phyloP scores from a whole-genome alignment of 2,113 vertebrate species.

The Chionis minor region DNA sequence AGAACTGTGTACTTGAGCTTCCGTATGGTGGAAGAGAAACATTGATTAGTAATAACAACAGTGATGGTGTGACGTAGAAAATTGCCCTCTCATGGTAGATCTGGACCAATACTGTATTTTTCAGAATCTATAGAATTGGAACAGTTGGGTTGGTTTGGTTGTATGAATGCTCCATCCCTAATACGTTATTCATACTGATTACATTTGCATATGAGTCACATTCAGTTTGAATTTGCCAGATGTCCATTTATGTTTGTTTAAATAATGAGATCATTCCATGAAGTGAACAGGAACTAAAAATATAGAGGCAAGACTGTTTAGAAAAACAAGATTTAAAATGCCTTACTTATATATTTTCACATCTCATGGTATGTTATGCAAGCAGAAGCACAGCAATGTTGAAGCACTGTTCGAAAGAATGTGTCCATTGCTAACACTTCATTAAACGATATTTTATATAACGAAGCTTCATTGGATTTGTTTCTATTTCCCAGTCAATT shows the following conservation, averaged over 20 bases:
- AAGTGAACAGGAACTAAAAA: conserved; percentile 32
- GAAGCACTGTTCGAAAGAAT: not conserved
- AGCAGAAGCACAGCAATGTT: not conserved
- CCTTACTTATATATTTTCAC: not conserved
- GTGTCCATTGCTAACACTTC: not conserved
- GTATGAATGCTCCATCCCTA: not conserved
- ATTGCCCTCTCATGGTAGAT: not conserved
- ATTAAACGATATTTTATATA: not conserved
- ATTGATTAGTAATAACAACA: not conserved
- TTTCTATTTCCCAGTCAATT: not conserved
- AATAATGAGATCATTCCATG: conserved; percentile 50
- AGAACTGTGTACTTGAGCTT: not conserved
- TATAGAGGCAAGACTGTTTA: not conserved
- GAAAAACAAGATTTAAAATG: not conserved
- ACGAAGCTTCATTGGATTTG: not conserved
- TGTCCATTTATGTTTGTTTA: conserved; percentile 42
- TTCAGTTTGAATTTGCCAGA: conserved; percentile 28
- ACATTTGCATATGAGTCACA: conserved; percentile 37
- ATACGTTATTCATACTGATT: not conserved
- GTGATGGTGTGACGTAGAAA: not conserved
- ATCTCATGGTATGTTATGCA: not conserved
- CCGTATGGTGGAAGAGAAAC: not conserved
- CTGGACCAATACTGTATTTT: not conserved
- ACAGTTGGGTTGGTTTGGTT: not conserved
- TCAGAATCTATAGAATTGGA: not conserved